Conservation (phyloP, 1,140 invertebrate genomes). For the Zaprionus nigranus region DNA sequence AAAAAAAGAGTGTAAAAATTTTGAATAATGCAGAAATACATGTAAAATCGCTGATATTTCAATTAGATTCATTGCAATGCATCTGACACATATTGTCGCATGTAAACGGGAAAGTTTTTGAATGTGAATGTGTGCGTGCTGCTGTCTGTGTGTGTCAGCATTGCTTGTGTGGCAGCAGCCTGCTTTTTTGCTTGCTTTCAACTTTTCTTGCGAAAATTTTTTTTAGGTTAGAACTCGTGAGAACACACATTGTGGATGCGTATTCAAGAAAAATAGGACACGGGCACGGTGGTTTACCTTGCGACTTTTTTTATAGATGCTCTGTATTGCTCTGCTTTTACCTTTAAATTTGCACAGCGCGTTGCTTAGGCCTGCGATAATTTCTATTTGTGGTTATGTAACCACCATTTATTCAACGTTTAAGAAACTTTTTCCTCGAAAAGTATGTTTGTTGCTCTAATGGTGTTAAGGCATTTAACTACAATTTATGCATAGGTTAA, state of each 20-base stretch:
- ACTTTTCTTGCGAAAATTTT: constrained; percentile 47
- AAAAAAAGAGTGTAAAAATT: constrained; percentile 32
- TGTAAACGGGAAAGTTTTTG: not conserved
- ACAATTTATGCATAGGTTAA: constrained; percentile 18
- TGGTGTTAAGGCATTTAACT: not conserved
- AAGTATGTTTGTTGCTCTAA: constrained; percentile 7
- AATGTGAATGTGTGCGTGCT: constrained; percentile 1
- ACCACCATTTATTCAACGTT: constrained; percentile 36
- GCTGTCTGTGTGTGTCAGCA: constrained; percentile 12
- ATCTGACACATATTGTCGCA: constrained; percentile 30
- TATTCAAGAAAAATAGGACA: constrained; percentile 32
- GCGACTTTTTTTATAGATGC: constrained; percentile 37
- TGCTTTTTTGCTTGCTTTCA: constrained; percentile 28
- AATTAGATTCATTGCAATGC: constrained; percentile 39
- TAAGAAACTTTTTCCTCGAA: constrained; percentile 17
- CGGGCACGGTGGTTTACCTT: constrained; percentile 39
- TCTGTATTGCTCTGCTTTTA: not conserved
- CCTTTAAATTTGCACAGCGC: constrained; percentile 15
- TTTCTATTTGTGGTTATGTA: constrained; percentile 63
- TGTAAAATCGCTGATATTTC: constrained; percentile 24
- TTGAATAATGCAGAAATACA: constrained; percentile 29
- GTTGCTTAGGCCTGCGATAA: constrained; percentile 5
- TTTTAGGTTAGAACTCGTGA: constrained; percentile 54
- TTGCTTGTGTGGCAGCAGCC: constrained; percentile 52
- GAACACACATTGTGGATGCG: constrained; percentile 24